Percentiles rank a stretch among this genome's conserved stretches.
Conservation (phyloP, 23 tunicate genomes). For the Botrylloides violaceus region DNA sequence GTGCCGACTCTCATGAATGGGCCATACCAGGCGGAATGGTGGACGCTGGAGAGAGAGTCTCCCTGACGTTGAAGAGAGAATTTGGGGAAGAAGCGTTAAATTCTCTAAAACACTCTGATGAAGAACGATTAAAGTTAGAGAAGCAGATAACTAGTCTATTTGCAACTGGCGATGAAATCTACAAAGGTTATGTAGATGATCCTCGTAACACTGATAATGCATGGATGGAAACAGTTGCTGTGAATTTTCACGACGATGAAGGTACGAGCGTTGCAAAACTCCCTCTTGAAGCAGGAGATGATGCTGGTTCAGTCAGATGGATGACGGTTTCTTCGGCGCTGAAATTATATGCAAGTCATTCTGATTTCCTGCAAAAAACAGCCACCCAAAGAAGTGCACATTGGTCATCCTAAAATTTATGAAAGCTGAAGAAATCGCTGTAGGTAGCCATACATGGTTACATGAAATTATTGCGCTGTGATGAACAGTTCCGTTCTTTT, state of each 20-base stretch:
- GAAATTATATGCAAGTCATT: constrained; percentile 64
- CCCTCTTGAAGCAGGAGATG: constrained; percentile 87
- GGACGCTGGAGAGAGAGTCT: constrained; percentile 78
- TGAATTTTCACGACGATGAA: constrained; percentile 83
- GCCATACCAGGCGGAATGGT: constrained; percentile 99
- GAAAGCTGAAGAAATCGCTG: no score
- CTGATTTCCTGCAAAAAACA: constrained; percentile 32
- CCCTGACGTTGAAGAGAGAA: constrained; percentile 82
- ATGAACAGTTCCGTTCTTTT: no score
- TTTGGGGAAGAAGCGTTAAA: constrained; percentile 94
- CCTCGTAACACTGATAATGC: constrained; percentile 94
- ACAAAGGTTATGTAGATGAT: constrained; percentile 86
- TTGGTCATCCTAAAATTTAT: no score
- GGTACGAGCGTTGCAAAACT: constrained; percentile 59
- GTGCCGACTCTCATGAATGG: constrained; percentile 77
- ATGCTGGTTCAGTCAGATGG: constrained; percentile 87
- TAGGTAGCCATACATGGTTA: no score
- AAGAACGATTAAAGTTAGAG: constrained; percentile 26
- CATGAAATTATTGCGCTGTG: no score
- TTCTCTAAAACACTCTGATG: constrained; percentile 34
- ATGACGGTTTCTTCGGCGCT: constrained; percentile 41
- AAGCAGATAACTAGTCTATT: constrained; percentile 34
- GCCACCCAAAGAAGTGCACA: constrained; percentile 53
- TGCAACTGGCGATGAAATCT: constrained; percentile 43
- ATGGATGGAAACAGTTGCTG: constrained; percentile 97